Base-by-base conservation (phyloP, 2,797 vertebrate genomes). In the Enteromius treurensis region DNA sequence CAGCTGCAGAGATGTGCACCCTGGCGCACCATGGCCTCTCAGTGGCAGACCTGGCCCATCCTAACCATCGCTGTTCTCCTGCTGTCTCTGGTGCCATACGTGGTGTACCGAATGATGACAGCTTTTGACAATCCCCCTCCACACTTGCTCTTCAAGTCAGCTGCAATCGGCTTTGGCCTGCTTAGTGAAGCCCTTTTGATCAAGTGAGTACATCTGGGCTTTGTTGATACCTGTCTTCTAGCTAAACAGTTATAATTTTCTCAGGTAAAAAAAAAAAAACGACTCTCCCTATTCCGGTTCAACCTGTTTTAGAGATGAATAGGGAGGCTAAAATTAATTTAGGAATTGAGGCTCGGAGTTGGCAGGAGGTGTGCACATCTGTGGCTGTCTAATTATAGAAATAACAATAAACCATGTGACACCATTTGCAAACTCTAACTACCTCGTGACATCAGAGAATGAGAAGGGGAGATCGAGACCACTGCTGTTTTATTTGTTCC, bases 321-420 rank as follows among this genome's bases (percentile, higher is more conserved):
- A 47, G 53, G 47, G 79, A 84, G 70, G 51, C 75, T 71, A 67
- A 87, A 90, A 90, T 89, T 87, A 84, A 89, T 89, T 87, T 89
- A 81, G 79, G 88, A 91, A 90, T 90, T 93, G 90, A 89, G 91
- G 89, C 83, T 91, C 79, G 88, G 75, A 87, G 85, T 92, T 92
- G 87, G 88, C 88, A 93, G 92, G 93, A 86, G 92, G 92, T 88
- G 91, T 89, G 87, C 91, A 91, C 88, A 92, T 92, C 91, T 92
- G 85, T 91, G 87, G 88, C 90, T 92, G 91, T 92, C 93, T 95
- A 93, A 93, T 93, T 94, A 93, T 92, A 91, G 87, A 91, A 91
- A 88, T 92, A 79, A 91, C 90, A 89, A 91, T 93, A 93, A 94
- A 89, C 88, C 88, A 90, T 89, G 89, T 90, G 92, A 91, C 93